A percentile compares a stretch with the other conserved stretches of the same genome.
Evolutionary conservation across 1,140 invertebrate species (phyloP).

Genomic region (Zelostemma sp.): DNA sequence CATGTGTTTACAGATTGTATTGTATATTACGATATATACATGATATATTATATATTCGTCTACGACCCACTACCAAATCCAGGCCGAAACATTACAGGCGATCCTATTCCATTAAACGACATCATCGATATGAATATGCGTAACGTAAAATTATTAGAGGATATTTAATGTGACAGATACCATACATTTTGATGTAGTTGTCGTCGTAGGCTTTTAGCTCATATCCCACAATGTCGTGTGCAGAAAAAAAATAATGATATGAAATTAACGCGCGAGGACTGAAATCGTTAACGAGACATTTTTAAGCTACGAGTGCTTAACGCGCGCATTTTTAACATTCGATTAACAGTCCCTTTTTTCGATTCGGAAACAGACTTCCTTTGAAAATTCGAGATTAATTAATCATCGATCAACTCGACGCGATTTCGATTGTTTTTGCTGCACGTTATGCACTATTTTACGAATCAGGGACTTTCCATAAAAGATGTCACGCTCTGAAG

Average conservation of each 20-base stretch:
- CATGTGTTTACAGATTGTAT: constrained; percentile 50
- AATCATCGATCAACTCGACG: no score
- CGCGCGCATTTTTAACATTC: neutral
- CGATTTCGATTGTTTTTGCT: neutral
- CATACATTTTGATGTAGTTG: constrained; percentile 48
- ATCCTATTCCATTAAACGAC: constrained; percentile 47
- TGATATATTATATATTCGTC: constrained; percentile 43
- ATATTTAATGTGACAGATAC: constrained; percentile 50
- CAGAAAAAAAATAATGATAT: constrained; percentile 15
- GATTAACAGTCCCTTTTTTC: no score
- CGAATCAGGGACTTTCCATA: no score
- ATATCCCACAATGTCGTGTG: constrained; percentile 41
- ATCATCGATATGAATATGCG: constrained; percentile 45
- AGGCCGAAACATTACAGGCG: constrained; percentile 47
- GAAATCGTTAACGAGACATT: constrained; percentile 43
- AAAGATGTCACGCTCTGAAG: no score
- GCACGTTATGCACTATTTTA: no score
- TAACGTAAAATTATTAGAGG: constrained; percentile 47
- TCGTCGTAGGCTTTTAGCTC: constrained; percentile 49
- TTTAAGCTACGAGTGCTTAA: constrained; percentile 36
- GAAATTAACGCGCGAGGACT: constrained; percentile 29
- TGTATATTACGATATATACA: constrained; percentile 48
- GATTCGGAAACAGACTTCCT: no score
- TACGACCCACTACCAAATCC: constrained; percentile 48
- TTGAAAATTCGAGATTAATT: no score